These are phyloP conservation scores for Rhizomys pruinosus DNA, from an alignment of 2,113 vertebrate species.

Conservation along the genomic window DNA sequence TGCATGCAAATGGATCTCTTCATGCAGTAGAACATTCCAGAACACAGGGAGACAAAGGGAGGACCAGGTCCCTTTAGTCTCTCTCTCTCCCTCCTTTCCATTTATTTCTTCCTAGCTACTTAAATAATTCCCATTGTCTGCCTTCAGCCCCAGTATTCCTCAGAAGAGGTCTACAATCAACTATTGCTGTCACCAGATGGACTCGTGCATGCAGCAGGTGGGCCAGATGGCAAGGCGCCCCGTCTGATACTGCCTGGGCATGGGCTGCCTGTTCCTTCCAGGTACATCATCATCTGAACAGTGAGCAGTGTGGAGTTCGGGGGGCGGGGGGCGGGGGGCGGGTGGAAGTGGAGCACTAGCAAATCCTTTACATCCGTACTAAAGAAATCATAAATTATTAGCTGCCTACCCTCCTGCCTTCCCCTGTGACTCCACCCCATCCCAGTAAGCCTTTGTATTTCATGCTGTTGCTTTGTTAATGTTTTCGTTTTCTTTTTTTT, in stretches of 20 bases:
- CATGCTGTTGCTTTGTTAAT: slow-evolving; percentile 22
- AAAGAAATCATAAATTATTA: slow-evolving; percentile 55
- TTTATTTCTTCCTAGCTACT: slow-evolving; percentile 88
- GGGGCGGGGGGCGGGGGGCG: slow-evolving; percentile 61
- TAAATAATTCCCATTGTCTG: slow-evolving; percentile 91
- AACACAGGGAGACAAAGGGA: slow-evolving; percentile 80
- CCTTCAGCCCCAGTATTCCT: slow-evolving; percentile 84
- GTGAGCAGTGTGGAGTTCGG: slow-evolving; percentile 73
- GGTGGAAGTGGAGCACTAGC: slow-evolving; percentile 56
- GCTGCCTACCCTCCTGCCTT: slow-evolving; percentile 50
- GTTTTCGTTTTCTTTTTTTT: background rate
- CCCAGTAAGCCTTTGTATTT: background rate
- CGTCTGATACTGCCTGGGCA: slow-evolving; percentile 89
- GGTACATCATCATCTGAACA: slow-evolving; percentile 88
- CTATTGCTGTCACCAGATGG: slow-evolving; percentile 90
- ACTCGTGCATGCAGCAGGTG: slow-evolving; percentile 92
- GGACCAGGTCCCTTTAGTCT: background rate
- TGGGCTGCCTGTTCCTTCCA: slow-evolving; percentile 88
- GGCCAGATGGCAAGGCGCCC: slow-evolving; percentile 91
- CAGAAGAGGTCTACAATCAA: slow-evolving; percentile 85
- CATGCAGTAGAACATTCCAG: slow-evolving; percentile 87
- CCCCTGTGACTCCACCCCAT: background rate
- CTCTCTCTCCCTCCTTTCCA: slow-evolving; percentile 75
- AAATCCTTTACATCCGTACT: slow-evolving; percentile 49
- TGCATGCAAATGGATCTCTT: slow-evolving; percentile 89